Percentiles rank a stretch among this genome's conserved stretches.
Conservation (phyloP, 2,113 vertebrate genomes). For the Lanius collurio region DNA sequence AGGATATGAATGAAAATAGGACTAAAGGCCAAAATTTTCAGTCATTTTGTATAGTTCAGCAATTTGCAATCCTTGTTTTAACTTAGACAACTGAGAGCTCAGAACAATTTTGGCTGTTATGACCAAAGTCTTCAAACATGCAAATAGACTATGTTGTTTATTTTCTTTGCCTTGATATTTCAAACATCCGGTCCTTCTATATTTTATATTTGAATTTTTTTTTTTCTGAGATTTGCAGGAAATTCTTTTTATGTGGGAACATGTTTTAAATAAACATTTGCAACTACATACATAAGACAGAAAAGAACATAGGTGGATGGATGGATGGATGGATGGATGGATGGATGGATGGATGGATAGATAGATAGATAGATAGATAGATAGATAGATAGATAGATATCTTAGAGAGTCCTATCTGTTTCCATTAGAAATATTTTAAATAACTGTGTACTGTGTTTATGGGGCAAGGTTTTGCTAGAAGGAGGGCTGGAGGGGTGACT, state of each 20-base stretch:
- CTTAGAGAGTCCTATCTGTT: not conserved
- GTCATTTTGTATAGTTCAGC: not conserved
- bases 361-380: not conserved
- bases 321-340: not conserved
- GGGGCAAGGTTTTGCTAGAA: not conserved
- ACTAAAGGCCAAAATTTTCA: not conserved
- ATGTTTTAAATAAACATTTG: not conserved
- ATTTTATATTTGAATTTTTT: not conserved
- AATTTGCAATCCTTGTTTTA: not conserved
- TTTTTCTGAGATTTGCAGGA: not conserved
- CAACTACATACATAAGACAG: accelerated
- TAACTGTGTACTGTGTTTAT: not conserved
- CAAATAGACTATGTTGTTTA: not conserved
- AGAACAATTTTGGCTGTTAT: not conserved
- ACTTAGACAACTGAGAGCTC: not conserved
- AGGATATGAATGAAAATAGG: not conserved
- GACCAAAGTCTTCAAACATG: not conserved
- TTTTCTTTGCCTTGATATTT: not conserved
- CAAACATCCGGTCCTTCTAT: not conserved
- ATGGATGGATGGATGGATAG: not conserved
- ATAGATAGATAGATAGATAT: not conserved
- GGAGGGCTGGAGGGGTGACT: not conserved
- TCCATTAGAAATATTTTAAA: not conserved
- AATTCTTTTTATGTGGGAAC: not conserved
- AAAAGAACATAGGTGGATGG: not conserved